phyloP scores from a whole-genome alignment of 2,888 invertebrate species.

The Drosophila multiciliata region DNA sequence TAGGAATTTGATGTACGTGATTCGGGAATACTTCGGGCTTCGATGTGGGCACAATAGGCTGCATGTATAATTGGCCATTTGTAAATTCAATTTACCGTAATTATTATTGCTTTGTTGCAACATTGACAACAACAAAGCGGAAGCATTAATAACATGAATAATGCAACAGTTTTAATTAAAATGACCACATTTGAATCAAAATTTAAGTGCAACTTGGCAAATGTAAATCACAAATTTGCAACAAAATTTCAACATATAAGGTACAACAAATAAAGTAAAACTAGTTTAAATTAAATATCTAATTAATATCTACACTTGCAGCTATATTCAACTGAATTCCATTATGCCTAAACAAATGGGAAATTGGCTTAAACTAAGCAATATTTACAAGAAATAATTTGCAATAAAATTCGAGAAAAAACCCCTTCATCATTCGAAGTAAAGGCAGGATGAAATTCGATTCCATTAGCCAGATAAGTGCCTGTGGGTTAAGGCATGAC shows the following conservation, averaged over 20 bases:
- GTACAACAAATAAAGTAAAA: not conserved
- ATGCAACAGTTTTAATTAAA: constrained; percentile 54
- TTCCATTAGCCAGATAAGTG: not conserved
- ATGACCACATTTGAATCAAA: constrained; percentile 11
- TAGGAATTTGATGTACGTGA: constrained; percentile 2
- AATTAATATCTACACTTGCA: not conserved
- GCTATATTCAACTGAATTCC: not conserved
- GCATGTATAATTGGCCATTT: constrained; percentile 54
- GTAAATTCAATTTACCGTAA: constrained; percentile 59
- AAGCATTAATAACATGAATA: constrained; percentile 50
- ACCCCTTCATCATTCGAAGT: not conserved
- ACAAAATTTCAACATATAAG: too few relatives aligned
- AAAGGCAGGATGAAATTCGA: not conserved
- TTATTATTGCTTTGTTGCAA: constrained; percentile 23
- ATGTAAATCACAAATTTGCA: constrained; percentile 10
- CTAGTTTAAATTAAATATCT: not conserved
- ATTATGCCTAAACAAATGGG: not conserved
- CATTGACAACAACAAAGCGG: constrained; percentile 8
- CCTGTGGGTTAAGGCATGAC: not conserved
- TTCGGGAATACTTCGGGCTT: constrained; percentile 5
- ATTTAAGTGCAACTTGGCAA: constrained; percentile 11
- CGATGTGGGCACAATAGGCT: constrained; percentile 3
- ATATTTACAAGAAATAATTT: not conserved
- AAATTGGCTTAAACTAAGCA: not conserved
- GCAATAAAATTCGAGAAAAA: not conserved